Evolutionary conservation across 2,113 vertebrate genomes (phyloP).

Genomic region (Gadus macrocephalus): DNA sequence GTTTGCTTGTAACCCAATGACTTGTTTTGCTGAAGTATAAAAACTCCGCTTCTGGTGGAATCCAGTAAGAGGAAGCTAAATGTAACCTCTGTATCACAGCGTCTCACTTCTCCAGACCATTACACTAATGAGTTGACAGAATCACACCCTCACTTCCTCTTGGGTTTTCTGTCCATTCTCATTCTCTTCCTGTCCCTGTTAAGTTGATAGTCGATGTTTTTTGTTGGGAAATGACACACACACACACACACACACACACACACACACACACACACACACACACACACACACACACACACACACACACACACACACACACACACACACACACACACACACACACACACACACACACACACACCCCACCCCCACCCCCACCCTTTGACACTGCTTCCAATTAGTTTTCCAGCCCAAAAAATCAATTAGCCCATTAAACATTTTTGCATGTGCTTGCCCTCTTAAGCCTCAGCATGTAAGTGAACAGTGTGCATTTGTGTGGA

Average conservation of each 20-base stretch:
- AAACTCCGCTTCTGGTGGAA: not conserved
- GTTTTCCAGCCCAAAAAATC: conserved; percentile 32
- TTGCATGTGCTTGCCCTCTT: conserved; percentile 5
- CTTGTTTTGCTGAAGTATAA: conserved; percentile 30
- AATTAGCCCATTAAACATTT: conserved; percentile 38
- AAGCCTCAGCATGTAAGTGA: not conserved
- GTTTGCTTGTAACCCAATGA: conserved; percentile 20
- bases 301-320: conserved; percentile 6
- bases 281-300: not conserved
- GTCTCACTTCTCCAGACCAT: conserved; percentile 33
- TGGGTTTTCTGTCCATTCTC: not conserved
- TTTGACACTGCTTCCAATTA: conserved; percentile 38
- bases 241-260: too few species aligned
- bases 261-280: too few species aligned
- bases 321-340: conserved; percentile 2
- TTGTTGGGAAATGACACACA: too few species aligned
- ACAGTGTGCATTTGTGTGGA: conserved; percentile 16
- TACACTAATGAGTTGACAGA: conserved; percentile 21
- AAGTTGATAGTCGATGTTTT: not conserved
- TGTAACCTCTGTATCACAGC: conserved; percentile 7
- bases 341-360: not conserved
- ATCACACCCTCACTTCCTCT: not conserved
- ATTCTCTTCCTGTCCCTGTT: not conserved
- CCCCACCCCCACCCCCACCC: conserved; percentile 10
- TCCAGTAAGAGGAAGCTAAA: conserved; percentile 3